A percentile compares a stretch with the other conserved stretches of the same genome.
Evolutionary conservation across 2,797 vertebrate genomes (phyloP).

Genomic region (Sebastes minor): DNA sequence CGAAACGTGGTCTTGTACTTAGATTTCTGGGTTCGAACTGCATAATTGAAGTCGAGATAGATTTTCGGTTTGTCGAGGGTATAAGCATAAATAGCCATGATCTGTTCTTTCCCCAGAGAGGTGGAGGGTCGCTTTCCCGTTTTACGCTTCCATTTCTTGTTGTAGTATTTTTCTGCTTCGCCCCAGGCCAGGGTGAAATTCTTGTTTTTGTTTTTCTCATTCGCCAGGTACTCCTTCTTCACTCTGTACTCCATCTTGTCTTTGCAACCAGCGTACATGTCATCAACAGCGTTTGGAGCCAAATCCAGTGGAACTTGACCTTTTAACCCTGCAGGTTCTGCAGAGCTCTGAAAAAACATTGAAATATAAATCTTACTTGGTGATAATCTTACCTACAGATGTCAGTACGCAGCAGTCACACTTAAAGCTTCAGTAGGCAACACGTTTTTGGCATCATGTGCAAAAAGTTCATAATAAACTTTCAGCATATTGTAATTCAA

Average conservation of each 20-base stretch:
- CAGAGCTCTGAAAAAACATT: background rate
- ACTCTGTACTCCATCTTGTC: conserved; percentile 44
- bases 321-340: background rate
- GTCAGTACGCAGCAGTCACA: background rate
- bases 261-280: conserved; percentile 49
- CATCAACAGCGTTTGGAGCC: conserved; percentile 46
- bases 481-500: no score
- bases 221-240: conserved; percentile 31
- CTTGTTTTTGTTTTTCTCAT: conserved; percentile 39
- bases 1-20: conserved; percentile 40
- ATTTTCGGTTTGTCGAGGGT: conserved; percentile 31
- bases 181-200: conserved; percentile 47
- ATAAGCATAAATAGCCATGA: conserved; percentile 51
- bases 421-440: background rate
- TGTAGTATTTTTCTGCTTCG: conserved; percentile 44
- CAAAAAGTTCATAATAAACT: no score
- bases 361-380: background rate
- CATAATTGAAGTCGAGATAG: conserved; percentile 46
- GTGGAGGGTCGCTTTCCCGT: conserved; percentile 4
- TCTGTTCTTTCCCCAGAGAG: conserved; percentile 26
- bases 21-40: conserved; percentile 35
- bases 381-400: background rate
- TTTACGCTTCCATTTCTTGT: conserved; percentile 28
- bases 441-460: no score
- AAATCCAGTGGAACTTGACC: conserved; percentile 4